These are phyloP conservation scores for Gryllus longicercus DNA, from an alignment of 2,888 invertebrate species.

Conservation along the genomic window DNA sequence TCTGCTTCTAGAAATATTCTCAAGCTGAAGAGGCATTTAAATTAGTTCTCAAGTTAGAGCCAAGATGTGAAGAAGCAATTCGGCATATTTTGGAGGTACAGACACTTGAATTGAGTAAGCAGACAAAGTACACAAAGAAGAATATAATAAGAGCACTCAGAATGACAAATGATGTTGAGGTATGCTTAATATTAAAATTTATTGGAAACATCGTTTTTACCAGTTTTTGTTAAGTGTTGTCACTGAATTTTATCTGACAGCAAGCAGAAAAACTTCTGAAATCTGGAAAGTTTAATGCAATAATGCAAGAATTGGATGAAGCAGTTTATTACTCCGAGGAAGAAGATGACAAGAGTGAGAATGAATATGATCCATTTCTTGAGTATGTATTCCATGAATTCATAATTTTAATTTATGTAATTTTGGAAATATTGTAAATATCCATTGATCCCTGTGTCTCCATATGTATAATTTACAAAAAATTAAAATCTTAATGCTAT, in stretches of 20 bases:
- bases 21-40: constrained; percentile 27
- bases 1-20: constrained; percentile 20
- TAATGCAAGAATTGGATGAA: background rate
- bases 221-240: background rate
- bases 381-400: background rate
- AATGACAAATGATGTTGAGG: background rate
- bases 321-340: background rate
- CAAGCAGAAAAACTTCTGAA: background rate
- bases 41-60: constrained; percentile 23
- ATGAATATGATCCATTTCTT: background rate
- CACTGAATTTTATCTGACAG: background rate
- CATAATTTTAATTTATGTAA: background rate
- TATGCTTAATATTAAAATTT: background rate
- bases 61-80: constrained; percentile 27
- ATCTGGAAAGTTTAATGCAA: background rate
- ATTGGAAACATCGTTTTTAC: too few species aligned
- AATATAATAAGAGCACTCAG: background rate
- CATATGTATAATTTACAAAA: too few species aligned
- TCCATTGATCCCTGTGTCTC: too few species aligned
- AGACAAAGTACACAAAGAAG: background rate
- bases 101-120: background rate
- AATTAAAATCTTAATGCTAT: background rate
- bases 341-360: background rate
- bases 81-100: constrained; percentile 24
- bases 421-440: too few species aligned